Base-by-base conservation (phyloP, 2,113 vertebrate species). In the Trinectes maculatus region DNA sequence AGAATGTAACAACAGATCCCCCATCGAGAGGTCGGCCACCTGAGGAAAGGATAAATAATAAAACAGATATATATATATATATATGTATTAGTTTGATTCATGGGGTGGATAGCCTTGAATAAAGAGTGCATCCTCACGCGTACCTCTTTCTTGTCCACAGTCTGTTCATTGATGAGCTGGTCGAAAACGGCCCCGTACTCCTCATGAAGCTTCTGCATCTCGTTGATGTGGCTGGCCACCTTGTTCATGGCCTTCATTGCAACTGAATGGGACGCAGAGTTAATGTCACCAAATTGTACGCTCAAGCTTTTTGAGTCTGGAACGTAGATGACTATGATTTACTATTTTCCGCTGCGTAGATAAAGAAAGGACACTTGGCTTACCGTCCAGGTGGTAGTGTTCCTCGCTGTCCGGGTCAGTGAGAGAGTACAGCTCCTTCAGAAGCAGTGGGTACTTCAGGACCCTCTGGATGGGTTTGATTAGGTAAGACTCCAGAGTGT, bases 171-270 rank as follows among this genome's bases (percentile, higher is more conserved):
- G 82, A 99, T 98, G 43, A 99, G 95, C 69, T 97, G 96, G 87
- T 99, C 98, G 69, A 99, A 99, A 65, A 99, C 98, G 0, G 95
- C 95, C 0, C 98, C 97, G 0, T 96, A 99, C 33, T 99, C 98
- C 74, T 99, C 98, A 0, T 99, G 96, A 79, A 99, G 95, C 84
- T 99, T 99, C 87, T 99, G 98, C 98, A 99, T 99, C 75, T 99
- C 98, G 5, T 99, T 99, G 63, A 99, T 99, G 78, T 99, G 98
- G 85, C 98, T 99, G 8, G 97, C 98, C 8, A 99, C 98, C 88
- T 98, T 98, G 89, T 98, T 99, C 98, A 99, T 99, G 22, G 98
- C 96, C 88, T 96, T 99, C 89, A 96, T 96, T 48, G 98, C 98
- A 92, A 98, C 98, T 99, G 67, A 3, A 83, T 3, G 4, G 37